Percentiles rank a stretch among this genome's conserved stretches.
Evolutionary conservation across 2,797 vertebrate genomes (phyloP).

Genomic region (Coregonus sp.): DNA sequence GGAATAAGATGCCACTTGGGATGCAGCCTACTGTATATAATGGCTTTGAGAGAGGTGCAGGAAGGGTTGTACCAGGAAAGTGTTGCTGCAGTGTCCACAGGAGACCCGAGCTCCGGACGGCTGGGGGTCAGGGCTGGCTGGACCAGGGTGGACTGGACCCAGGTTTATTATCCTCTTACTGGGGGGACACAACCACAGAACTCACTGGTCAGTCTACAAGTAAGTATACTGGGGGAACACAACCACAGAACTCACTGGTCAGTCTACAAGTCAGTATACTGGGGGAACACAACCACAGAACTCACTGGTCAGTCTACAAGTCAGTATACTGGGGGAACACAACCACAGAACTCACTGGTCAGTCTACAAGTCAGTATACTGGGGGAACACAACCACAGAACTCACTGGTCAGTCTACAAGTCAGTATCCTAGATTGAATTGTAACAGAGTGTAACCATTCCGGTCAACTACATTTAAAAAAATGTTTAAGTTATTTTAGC

Average conservation of each 20-base stretch:
- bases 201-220: background rate
- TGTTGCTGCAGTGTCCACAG: constrained; percentile 94
- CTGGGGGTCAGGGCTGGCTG: constrained; percentile 88
- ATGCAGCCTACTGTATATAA: background rate
- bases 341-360: too few relatives aligned
- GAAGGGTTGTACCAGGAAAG: constrained; percentile 83
- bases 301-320: background rate
- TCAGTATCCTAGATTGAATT: background rate
- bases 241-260: too few relatives aligned
- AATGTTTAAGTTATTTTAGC: too few relatives aligned
- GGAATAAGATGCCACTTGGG: too few relatives aligned
- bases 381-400: too few relatives aligned
- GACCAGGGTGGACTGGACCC: constrained; percentile 88
- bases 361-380: too few relatives aligned
- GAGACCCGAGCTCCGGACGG: constrained; percentile 88
- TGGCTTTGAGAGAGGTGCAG: background rate
- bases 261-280: constrained; percentile 65
- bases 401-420: too few relatives aligned
- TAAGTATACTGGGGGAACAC: too few relatives aligned
- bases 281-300: constrained; percentile 35
- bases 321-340: too few relatives aligned
- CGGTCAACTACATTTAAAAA: background rate
- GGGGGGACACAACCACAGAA: constrained; percentile 35
- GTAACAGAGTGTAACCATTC: background rate
- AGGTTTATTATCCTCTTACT: constrained; percentile 95